Base-by-base conservation (phyloP, 2,888 invertebrate genomes). In the Schrankia costaestrigalis region DNA sequence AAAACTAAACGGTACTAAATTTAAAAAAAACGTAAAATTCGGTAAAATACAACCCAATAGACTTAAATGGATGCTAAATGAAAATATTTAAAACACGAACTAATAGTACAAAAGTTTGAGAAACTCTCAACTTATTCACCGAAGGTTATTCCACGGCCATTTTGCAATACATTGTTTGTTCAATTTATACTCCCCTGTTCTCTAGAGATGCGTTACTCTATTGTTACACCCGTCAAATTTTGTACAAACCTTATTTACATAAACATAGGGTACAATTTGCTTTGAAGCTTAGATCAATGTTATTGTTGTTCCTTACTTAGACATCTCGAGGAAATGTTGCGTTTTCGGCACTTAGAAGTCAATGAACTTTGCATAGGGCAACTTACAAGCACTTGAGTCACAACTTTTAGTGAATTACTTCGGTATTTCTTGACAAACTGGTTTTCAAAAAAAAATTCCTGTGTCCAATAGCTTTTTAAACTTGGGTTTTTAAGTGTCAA, bases 81-180 rank as follows among this genome's bases (percentile, higher is more conserved):
- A 14, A 4, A 6, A 1, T n/a, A 3, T 26, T 15, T n/a, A n/a
- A 11, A 21, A 12, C 14, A 9, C n/a, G 14, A 37, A 14, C 9
- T 12, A 14, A 24, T 15, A 21, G 5, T 24, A 5, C 11, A 31
- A 49, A 62, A 67, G 55, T 75, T 84, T 77, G 73, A 66, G 66
- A 44, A 50, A 36, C 77, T 12, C 52, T 28, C 24, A 25, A 39
- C 40, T 37, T 39, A 31, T 41, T 51, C 56, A 53, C 58, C 49
- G 56, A 47, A 58, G 63, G 65, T 69, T 69, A 71, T 73, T 60
- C 59, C 62, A 63, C 59, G 65, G 71, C 78, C 76, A 78, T 79
- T 78, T 78, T 76, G 72, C 78, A 72, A 81, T 80, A 80, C 81
- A 83, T 78, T 83, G 84, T 84, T 84, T 81, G 82, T 75, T 71